phyloP scores from a whole-genome alignment of 2,113 vertebrate species.

The Laticauda laticaudata region DNA sequence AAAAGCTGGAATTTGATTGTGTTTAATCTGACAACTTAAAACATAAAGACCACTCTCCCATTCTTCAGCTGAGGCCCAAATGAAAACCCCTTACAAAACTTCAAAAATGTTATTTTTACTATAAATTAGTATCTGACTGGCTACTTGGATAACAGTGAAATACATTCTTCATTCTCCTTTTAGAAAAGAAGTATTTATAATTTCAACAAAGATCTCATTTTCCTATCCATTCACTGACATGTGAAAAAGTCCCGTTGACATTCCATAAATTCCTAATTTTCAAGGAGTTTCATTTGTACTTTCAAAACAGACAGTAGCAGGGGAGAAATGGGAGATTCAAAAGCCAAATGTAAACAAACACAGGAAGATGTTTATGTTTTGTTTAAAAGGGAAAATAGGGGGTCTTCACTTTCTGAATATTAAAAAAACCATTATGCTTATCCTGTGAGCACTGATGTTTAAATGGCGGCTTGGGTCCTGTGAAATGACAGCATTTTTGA shows the following conservation, averaged over 20 bases:
- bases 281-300: not conserved
- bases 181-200: accelerated
- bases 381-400: not conserved
- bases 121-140: not conserved
- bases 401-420: not conserved
- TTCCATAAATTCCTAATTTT: not conserved
- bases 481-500: not conserved
- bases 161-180: not conserved
- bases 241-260: not conserved
- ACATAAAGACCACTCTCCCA: not conserved
- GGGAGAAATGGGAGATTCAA: not conserved
- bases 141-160: not conserved
- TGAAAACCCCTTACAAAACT: not conserved
- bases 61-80: not conserved
- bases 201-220: not conserved
- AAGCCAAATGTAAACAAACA: not conserved
- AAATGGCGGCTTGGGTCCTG: not conserved
- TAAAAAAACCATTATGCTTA: not conserved
- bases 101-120: slow-evolving; percentile 7
- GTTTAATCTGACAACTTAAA: not conserved
- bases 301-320: not conserved
- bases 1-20: not conserved
- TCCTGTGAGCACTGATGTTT: not conserved
- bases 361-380: not conserved
- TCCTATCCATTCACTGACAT: not conserved